phyloP scores from a whole-genome alignment of 2,113 vertebrate species.

The Oreochromis spilurus region DNA sequence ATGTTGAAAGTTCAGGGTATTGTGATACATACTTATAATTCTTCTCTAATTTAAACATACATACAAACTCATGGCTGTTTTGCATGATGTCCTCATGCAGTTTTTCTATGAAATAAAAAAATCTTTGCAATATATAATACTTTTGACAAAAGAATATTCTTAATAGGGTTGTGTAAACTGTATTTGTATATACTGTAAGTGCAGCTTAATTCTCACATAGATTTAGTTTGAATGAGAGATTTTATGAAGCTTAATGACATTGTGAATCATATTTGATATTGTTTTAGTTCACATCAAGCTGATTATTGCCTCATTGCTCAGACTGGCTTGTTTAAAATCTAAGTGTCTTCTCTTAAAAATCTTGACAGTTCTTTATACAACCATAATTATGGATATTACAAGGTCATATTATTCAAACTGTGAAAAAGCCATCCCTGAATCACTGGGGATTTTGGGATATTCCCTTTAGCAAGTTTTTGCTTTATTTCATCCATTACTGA shows the following conservation, averaged over 20 bases:
- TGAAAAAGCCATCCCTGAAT: slow-evolving; percentile 9
- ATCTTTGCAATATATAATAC: background rate
- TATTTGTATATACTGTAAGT: background rate
- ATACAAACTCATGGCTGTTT: background rate
- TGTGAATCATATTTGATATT: background rate
- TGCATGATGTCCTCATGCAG: background rate
- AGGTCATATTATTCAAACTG: slow-evolving; percentile 1
- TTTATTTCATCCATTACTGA: slow-evolving; percentile 43
- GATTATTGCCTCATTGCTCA: background rate
- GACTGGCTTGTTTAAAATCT: background rate
- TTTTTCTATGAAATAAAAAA: background rate
- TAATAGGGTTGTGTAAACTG: background rate
- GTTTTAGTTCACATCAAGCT: background rate
- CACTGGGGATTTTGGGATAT: background rate
- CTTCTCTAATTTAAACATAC: background rate
- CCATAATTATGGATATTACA: slow-evolving; percentile 1
- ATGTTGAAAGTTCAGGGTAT: background rate
- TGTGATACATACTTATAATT: background rate
- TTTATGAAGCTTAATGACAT: background rate
- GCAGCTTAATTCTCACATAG: background rate
- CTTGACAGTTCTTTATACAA: background rate
- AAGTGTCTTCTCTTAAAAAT: background rate
- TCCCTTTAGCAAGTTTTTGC: slow-evolving; percentile 28
- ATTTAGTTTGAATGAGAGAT: background rate
- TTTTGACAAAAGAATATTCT: background rate